These are phyloP conservation scores for Punctoribates punctum DNA, from an alignment of 2,888 invertebrate genomes.

Conservation along the genomic window DNA sequence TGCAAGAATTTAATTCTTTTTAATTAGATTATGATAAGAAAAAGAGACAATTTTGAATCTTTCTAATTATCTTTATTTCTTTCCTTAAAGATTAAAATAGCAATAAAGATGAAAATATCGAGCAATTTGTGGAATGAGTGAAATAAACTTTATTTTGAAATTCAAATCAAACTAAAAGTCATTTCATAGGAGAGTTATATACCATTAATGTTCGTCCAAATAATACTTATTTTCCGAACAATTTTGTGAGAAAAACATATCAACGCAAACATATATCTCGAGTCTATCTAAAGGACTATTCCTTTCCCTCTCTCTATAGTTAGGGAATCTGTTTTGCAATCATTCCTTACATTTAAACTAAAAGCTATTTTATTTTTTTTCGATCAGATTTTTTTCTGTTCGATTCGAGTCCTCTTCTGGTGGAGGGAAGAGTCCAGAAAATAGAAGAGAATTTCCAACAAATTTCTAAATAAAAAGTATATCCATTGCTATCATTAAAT, in stretches of 20 bases:
- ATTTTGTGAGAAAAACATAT: neutral
- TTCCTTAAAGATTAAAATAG: neutral
- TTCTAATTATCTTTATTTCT: too few species aligned
- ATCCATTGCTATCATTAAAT: constrained; percentile 32
- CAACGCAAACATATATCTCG: neutral
- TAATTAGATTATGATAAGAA: too few species aligned
- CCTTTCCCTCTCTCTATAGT: neutral
- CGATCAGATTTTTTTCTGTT: constrained; percentile 2
- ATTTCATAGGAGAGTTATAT: neutral
- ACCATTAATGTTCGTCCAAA: constrained; percentile 6
- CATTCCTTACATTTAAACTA: constrained; percentile 1
- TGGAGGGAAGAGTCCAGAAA: neutral
- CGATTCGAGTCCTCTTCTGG: neutral
- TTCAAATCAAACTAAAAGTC: constrained; percentile 17
- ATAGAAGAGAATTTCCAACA: constrained; percentile 3
- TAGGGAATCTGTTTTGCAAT: neutral
- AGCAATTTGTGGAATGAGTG: neutral
- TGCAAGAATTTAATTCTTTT: neutral
- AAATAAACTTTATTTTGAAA: constrained; percentile 8
- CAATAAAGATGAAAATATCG: neutral
- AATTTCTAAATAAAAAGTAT: constrained; percentile 24
- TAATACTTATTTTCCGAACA: constrained; percentile 4
- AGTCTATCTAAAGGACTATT: neutral
- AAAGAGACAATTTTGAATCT: too few species aligned
- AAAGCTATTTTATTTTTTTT: constrained; percentile 27